These are phyloP conservation scores for Amphimallon solstitiale DNA, from an alignment of 2,888 invertebrate species.

Conservation along the genomic window DNA sequence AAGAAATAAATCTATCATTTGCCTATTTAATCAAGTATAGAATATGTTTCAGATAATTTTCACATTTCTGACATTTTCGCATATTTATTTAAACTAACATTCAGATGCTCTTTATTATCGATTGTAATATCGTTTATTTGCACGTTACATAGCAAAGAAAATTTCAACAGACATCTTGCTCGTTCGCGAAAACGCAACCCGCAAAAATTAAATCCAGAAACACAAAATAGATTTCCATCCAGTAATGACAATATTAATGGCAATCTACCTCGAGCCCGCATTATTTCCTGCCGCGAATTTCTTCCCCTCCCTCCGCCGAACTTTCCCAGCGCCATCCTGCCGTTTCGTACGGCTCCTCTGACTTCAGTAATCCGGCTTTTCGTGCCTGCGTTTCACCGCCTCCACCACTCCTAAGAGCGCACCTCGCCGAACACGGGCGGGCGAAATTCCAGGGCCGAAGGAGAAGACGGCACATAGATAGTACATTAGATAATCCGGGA, in stretches of 20 bases:
- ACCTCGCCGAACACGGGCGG: constrained; percentile 3
- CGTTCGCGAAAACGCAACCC: not conserved
- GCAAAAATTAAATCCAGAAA: constrained; percentile 47
- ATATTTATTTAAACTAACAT: too few relatives aligned
- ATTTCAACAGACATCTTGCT: too few relatives aligned
- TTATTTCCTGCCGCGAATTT: constrained; percentile 58
- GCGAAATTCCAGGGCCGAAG: constrained; percentile 45
- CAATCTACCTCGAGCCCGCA: constrained; percentile 61
- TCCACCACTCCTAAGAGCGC: not conserved
- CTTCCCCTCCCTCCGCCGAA: constrained; percentile 14
- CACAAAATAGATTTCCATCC: constrained; percentile 55
- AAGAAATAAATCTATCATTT: too few relatives aligned
- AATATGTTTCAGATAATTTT: too few relatives aligned
- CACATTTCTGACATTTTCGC: too few relatives aligned
- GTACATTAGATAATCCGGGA: constrained; percentile 60
- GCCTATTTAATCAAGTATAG: too few relatives aligned
- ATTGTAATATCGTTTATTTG: too few relatives aligned
- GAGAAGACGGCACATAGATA: constrained; percentile 54
- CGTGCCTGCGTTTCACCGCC: not conserved
- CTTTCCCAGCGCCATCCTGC: not conserved
- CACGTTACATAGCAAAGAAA: too few relatives aligned
- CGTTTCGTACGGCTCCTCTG: not conserved
- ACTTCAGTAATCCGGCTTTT: not conserved
- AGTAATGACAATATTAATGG: constrained; percentile 60
- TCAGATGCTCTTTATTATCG: too few relatives aligned